Evolutionary conservation across 2,113 vertebrate genomes (phyloP).

Genomic region (Tetrax tetrax): DNA sequence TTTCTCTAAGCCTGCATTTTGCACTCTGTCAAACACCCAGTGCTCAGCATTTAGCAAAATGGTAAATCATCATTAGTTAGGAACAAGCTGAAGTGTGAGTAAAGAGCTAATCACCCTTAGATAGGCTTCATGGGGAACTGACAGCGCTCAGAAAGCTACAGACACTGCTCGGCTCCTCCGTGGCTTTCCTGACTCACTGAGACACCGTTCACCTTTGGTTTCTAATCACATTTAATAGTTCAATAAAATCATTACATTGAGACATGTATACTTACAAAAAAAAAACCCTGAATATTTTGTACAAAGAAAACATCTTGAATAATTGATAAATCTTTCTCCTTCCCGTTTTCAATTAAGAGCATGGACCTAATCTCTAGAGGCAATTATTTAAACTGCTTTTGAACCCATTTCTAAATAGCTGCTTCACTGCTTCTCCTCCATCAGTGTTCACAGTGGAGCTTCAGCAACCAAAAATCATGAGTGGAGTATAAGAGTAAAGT

Average conservation of each 20-base stretch:
- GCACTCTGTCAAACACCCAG: background rate
- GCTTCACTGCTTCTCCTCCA: background rate
- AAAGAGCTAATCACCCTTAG: conserved; percentile 45
- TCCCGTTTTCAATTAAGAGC: conserved; percentile 7
- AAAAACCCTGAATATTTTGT: conserved; percentile 17
- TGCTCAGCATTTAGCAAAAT: conserved; percentile 56
- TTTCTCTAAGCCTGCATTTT: background rate
- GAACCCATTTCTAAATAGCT: conserved; percentile 1
- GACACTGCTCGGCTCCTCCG: background rate
- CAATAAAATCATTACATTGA: conserved; percentile 36
- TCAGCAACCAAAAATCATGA: background rate
- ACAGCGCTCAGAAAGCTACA: conserved; percentile 5
- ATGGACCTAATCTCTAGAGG: conserved; percentile 22
- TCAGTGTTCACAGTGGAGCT: background rate
- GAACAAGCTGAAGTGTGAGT: conserved; percentile 29
- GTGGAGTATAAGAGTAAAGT: background rate
- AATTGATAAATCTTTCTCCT: conserved; percentile 60
- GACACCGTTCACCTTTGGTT: conserved; percentile 40
- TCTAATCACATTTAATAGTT: conserved; percentile 48
- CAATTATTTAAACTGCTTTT: conserved; percentile 44
- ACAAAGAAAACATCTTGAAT: conserved; percentile 60
- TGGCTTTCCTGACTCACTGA: conserved; percentile 12
- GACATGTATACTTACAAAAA: background rate
- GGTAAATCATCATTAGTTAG: conserved; percentile 53
- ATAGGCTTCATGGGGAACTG: conserved; percentile 16